Evolutionary conservation across 2,113 vertebrate species (phyloP).

Genomic region (Bubo blakistoni): DNA sequence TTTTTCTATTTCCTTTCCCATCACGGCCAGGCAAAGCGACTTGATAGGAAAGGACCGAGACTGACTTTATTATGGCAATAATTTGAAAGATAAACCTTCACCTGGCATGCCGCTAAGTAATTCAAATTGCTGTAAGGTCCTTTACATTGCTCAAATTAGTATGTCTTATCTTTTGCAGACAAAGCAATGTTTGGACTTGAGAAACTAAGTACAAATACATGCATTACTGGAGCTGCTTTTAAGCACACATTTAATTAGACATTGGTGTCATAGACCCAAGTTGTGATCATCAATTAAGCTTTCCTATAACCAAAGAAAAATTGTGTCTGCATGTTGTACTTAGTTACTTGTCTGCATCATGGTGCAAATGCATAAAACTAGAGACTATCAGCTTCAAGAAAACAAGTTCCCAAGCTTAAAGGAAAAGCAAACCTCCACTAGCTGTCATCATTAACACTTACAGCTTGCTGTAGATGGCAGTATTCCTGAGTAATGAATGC

Average conservation of each 20-base stretch:
- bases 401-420: not conserved
- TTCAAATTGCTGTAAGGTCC: not conserved
- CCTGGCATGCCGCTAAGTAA: not conserved
- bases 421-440: not conserved
- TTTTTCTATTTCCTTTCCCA: not conserved
- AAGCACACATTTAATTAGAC: not conserved
- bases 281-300: not conserved
- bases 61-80: not conserved
- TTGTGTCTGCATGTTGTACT: fast-evolving
- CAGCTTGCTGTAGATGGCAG: not conserved
- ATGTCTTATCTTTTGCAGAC: not conserved
- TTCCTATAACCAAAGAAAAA: not conserved
- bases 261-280: not conserved
- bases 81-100: not conserved
- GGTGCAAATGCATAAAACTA: not conserved
- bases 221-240: not conserved
- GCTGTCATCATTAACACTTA: not conserved
- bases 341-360: not conserved
- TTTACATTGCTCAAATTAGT: not conserved
- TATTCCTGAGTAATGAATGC: not conserved
- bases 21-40: fast-evolving
- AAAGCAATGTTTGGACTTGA: not conserved
- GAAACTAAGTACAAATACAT: not conserved
- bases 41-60: not conserved
- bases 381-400: not conserved